phyloP scores from a whole-genome alignment of 2,888 invertebrate species.

The Dioctria rufipes region DNA sequence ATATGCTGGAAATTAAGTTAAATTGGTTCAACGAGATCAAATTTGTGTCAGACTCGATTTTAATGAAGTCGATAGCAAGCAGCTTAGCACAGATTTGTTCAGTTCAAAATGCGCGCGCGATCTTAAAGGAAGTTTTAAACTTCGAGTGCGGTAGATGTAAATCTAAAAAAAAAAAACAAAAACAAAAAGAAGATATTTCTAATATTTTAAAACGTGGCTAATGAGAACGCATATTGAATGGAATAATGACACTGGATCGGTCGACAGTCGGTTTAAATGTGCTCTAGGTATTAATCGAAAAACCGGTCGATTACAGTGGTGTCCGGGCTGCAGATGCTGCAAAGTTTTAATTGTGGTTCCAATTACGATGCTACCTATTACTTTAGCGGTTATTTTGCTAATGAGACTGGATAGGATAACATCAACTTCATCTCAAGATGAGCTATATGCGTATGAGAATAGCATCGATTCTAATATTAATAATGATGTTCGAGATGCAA shows the following conservation, averaged over 20 bases:
- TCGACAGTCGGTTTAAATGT: constrained; percentile 59
- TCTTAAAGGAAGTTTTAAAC: background rate
- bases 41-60: constrained; percentile 61
- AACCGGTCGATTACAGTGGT: constrained; percentile 70
- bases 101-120: constrained; percentile 42
- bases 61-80: constrained; percentile 9
- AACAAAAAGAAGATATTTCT: background rate
- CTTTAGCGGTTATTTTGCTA: constrained; percentile 66
- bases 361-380: constrained; percentile 69
- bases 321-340: constrained; percentile 70
- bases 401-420: constrained; percentile 65
- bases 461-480: constrained; percentile 12
- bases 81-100: constrained; percentile 43
- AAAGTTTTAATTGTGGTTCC: constrained; percentile 69
- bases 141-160: background rate
- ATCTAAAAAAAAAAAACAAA: background rate
- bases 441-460: constrained; percentile 20
- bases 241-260: constrained; percentile 59
- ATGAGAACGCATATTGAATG: constrained; percentile 50
- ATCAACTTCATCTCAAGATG: background rate
- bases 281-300: constrained; percentile 67
- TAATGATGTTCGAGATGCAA: constrained; percentile 61
- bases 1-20: constrained; percentile 61
- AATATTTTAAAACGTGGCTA: constrained; percentile 8
- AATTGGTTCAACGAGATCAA: constrained; percentile 64